Evolutionary conservation across 1,140 invertebrate species (phyloP), one percentile per base, ranked within the genome.

Genomic region (Probaryconus sp.): DNA sequence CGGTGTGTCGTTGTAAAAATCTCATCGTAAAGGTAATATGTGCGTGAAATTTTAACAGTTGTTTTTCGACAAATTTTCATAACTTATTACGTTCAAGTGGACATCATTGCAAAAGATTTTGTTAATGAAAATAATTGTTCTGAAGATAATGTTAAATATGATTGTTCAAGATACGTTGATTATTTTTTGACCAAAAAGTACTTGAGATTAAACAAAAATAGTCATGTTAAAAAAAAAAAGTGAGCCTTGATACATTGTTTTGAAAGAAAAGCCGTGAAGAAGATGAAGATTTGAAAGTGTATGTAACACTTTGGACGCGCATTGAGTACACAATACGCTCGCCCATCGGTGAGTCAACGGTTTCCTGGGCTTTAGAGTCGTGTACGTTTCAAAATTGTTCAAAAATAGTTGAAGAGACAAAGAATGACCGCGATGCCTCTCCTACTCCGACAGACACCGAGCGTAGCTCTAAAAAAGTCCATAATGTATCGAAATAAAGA

Each of bases 371-470:
- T n/a, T n/a, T n/a, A n/a, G n/a, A n/a, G 37, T 42, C 13, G 28
- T 17, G 24, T 31, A 10, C 47, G 47, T 35, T 37, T 30, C 30
- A 42, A 55, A 55, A 26, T 55, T 55, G 37, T 14, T 55, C 37
- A 42, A 55, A 55, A 55, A 31, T 40, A 55, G 51, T 37, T 42
- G 13, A 55, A 55, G 10, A 55, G 30, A 55, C 51, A 55, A 55
- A 55, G 51, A 55, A 26, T 17, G 16, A 7, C 37, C 40, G 51
- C 31, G 37, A 42, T 28, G 26, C 31, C 37, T 30, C n/a, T n/a
- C n/a, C n/a, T n/a, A n/a, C n/a, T n/a, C 37, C 16, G 18, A 31
- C 37, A 24, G 20, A 38, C 48, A 38, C 48, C 11, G 33, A 21
- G 7, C 28, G 26, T 26, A 26, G 17, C 28, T 53, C 21, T 51